These are phyloP conservation scores for Sylvilagus bachmani DNA, from an alignment of 2,113 vertebrate species.

Conservation along the genomic window DNA sequence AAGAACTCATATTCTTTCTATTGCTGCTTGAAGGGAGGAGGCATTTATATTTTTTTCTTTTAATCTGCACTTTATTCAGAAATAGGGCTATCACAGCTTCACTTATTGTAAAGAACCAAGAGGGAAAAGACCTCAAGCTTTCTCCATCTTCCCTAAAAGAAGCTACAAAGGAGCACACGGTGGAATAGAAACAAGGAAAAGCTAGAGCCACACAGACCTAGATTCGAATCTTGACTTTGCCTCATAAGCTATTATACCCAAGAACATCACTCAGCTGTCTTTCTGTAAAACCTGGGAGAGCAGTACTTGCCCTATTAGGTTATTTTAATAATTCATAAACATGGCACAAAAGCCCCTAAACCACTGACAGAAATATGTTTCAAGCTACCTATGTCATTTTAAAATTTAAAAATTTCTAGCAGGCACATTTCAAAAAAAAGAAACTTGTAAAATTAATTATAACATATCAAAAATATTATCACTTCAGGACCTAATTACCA, in stretches of 20 bases:
- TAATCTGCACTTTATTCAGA: background rate
- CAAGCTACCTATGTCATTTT: background rate
- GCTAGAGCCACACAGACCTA: background rate
- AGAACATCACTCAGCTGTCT: background rate
- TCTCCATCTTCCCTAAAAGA: background rate
- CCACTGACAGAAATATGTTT: background rate
- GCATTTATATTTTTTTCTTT: background rate
- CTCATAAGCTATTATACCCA: background rate
- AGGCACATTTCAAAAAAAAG: constrained; percentile 27
- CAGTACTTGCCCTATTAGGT: background rate
- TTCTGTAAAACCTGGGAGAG: background rate
- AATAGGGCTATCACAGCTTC: background rate
- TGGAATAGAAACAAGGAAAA: background rate
- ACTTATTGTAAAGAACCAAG: background rate
- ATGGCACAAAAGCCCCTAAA: background rate
- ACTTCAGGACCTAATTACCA: constrained; percentile 53
- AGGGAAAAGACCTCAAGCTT: background rate
- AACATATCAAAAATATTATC: constrained; percentile 52
- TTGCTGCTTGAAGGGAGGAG: background rate
- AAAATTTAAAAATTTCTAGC: constrained; percentile 49
- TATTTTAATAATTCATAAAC: background rate
- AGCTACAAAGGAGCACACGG: background rate
- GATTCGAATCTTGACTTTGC: background rate
- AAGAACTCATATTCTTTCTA: constrained; percentile 36
- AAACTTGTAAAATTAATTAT: constrained; percentile 43